These are phyloP conservation scores for Staurois parvus DNA, from an alignment of 2,797 vertebrate genomes.

Conservation along the genomic window DNA sequence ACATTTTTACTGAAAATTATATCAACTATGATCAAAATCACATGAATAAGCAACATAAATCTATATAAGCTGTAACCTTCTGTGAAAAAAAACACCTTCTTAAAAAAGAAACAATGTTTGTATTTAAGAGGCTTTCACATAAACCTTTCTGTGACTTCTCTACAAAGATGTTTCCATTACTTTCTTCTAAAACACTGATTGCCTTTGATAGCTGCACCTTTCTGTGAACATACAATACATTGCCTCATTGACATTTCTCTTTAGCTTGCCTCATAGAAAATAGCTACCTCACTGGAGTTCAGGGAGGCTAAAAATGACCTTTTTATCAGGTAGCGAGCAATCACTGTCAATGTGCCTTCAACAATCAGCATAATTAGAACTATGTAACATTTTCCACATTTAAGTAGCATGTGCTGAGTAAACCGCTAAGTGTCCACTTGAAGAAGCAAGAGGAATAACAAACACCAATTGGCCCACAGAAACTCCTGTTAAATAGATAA, in stretches of 20 bases:
- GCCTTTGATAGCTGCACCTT: conserved; percentile 2
- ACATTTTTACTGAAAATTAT: no score
- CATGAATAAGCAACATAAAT: no score
- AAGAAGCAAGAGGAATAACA: not conserved
- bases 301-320: not conserved
- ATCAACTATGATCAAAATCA: no score
- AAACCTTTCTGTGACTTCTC: conserved; percentile 4
- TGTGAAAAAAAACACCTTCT: no score
- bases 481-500: no score
- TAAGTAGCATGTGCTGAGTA: not conserved
- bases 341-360: not conserved
- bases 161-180: not conserved
- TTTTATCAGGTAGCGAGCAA: conserved; percentile 17
- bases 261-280: conserved; percentile 17
- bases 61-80: no score
- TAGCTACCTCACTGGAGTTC: not conserved
- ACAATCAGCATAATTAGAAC: conserved; percentile 20
- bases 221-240: not conserved
- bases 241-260: not conserved
- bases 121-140: not conserved
- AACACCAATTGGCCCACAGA: not conserved
- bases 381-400: not conserved
- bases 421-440: not conserved
- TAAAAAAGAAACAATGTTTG: not conserved
- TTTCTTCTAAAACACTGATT: conserved; percentile 17